Conservation (phyloP, 2,113 vertebrate genomes). For the Lipophrys pholis region DNA sequence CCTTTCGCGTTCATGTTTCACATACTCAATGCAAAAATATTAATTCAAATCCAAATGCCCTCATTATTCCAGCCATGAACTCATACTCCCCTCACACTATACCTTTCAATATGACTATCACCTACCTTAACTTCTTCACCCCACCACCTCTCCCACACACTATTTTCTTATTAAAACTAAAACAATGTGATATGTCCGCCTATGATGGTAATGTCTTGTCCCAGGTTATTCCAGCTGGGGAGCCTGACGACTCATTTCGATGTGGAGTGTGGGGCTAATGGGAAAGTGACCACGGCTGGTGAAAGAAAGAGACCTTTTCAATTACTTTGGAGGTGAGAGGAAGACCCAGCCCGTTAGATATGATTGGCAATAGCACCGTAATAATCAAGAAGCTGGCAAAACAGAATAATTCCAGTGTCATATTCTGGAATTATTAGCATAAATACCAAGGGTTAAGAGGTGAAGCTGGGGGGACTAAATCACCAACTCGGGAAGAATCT, state of each 20-base stretch:
- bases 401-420: conserved; percentile 37
- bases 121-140: background rate
- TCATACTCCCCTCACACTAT: conserved; percentile 56
- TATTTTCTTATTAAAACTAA: conserved; percentile 67
- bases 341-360: conserved; percentile 37
- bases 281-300: conserved; percentile 62
- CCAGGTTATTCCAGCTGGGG: conserved; percentile 58
- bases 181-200: conserved; percentile 65
- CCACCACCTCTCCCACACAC: conserved; percentile 11
- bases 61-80: conserved; percentile 73
- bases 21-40: conserved; percentile 47
- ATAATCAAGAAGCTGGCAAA: conserved; percentile 47
- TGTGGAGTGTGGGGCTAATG: conserved; percentile 55
- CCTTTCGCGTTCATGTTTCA: conserved; percentile 60
- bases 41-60: conserved; percentile 64
- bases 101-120: conserved; percentile 57
- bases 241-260: conserved; percentile 65
- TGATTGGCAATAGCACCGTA: conserved; percentile 55
- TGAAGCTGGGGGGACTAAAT: conserved; percentile 29
- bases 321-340: conserved; percentile 66
- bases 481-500: background rate
- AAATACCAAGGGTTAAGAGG: conserved; percentile 22
- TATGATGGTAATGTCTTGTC: conserved; percentile 71
- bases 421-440: conserved; percentile 50
- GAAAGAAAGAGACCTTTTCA: conserved; percentile 65